phyloP scores from a whole-genome alignment of 2,113 vertebrate genomes.

The Elephantulus edwardii region DNA sequence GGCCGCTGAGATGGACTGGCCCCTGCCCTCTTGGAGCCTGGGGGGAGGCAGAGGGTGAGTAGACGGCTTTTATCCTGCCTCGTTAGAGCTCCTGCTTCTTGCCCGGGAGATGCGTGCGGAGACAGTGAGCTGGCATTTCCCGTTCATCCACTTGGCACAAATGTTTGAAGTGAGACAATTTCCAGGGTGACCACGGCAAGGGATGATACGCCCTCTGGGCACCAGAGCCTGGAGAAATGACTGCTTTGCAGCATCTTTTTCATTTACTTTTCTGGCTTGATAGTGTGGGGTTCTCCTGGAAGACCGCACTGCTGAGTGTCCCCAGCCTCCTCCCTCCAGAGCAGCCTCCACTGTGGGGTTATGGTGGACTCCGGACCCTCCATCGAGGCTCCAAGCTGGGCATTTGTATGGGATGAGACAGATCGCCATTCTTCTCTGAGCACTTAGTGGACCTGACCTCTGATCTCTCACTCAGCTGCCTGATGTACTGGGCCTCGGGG shows the following conservation, averaged over 20 bases:
- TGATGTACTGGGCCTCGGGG: too few relatives aligned
- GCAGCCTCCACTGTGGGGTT: neutral
- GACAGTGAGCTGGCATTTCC: neutral
- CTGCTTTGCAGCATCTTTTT: neutral
- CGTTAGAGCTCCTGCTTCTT: neutral
- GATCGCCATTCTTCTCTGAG: too few relatives aligned
- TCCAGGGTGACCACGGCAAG: neutral
- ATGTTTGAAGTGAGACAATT: neutral
- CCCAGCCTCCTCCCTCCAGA: neutral
- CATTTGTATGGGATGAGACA: too few relatives aligned
- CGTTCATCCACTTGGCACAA: neutral
- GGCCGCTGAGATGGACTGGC: accelerated
- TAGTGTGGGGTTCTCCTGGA: accelerated
- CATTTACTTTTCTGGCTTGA: neutral
- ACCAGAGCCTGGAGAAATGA: neutral
- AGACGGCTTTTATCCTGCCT: neutral
- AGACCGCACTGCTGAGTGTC: neutral
- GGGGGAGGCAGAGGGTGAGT: neutral
- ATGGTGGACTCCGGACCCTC: too few relatives aligned
- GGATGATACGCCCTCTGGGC: neutral
- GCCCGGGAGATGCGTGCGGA: neutral
- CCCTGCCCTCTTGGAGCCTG: neutral
- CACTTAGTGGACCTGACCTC: too few relatives aligned
- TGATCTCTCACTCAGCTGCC: too few relatives aligned
- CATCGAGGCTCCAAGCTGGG: too few relatives aligned